These are phyloP conservation scores for Dyspetes luteomarginatus DNA, from an alignment of 2,888 invertebrate species.

Conservation along the genomic window DNA sequence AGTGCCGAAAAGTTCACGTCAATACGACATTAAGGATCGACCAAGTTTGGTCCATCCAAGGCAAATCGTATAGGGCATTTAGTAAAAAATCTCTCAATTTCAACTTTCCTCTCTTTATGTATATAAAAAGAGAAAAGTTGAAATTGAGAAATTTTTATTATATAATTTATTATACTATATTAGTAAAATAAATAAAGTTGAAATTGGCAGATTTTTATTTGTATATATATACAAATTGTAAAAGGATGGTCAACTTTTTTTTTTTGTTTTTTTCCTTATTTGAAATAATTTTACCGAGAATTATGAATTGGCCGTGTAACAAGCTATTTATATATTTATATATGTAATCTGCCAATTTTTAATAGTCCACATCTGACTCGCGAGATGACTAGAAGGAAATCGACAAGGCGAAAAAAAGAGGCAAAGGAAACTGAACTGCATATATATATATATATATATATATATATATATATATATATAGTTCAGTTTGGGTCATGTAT, in stretches of 20 bases:
- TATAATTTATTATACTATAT: too few relatives aligned
- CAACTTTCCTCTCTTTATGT: background rate
- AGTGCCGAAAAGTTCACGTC: background rate
- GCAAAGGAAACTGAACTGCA: background rate
- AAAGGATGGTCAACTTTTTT: too few relatives aligned
- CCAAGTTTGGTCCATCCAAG: background rate
- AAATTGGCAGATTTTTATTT: too few relatives aligned
- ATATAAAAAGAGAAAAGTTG: background rate
- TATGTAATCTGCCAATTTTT: constrained; percentile 5
- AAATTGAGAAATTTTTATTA: background rate
- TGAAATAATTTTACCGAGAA: too few relatives aligned
- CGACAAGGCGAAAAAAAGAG: constrained; percentile 11
- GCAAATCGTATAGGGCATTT: background rate
- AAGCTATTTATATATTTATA: background rate
- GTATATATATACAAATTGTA: too few relatives aligned
- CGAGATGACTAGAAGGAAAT: constrained; percentile 36
- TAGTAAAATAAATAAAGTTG: too few relatives aligned
- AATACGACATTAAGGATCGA: background rate
- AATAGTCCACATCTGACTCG: constrained; percentile 19
- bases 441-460: background rate
- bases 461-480: constrained; percentile 5
- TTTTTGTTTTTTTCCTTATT: too few relatives aligned
- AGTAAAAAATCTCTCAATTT: background rate
- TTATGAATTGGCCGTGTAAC: too few relatives aligned
- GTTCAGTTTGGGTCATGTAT: too few relatives aligned